Evolutionary conservation across 2,113 vertebrate species (phyloP).

Genomic region (Ammospiza nelsoni): DNA sequence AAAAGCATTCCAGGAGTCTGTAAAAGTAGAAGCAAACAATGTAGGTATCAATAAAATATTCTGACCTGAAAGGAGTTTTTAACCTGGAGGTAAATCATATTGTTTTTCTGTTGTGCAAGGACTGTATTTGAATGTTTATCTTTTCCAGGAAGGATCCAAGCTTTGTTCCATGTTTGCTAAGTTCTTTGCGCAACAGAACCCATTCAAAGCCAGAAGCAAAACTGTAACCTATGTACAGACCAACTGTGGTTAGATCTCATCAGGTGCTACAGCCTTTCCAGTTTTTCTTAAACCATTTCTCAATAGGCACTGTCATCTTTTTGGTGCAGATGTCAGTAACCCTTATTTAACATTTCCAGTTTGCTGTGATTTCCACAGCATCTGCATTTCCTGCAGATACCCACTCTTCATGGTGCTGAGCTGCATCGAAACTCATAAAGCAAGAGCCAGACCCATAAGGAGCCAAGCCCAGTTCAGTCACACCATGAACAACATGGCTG

Average conservation of each 20-base stretch:
- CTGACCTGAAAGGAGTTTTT: conserved; percentile 9
- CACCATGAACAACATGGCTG: fast-evolving
- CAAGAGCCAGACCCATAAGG: neutral
- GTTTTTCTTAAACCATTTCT: neutral
- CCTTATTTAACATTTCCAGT: neutral
- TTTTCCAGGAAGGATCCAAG: neutral
- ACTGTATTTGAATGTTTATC: neutral
- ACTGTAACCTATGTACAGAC: fast-evolving
- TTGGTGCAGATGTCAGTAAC: neutral
- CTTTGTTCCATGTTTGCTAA: neutral
- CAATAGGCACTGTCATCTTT: neutral
- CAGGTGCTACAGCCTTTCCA: neutral
- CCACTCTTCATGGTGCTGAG: neutral
- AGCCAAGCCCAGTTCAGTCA: neutral
- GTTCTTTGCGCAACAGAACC: neutral
- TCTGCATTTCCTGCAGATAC: neutral
- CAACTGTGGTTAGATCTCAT: neutral
- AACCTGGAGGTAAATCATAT: neutral
- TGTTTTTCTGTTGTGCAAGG: neutral
- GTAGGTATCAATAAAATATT: conserved; percentile 28
- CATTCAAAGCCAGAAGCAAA: neutral
- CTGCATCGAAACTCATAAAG: neutral
- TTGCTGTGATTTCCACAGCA: neutral
- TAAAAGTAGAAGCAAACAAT: conserved; percentile 46
- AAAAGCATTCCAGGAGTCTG: conserved; percentile 40